A percentile compares a stretch with the other conserved stretches of the same genome.
Conservation (phyloP, 2,888 invertebrate genomes). For the Euplagia quadripunctaria region DNA sequence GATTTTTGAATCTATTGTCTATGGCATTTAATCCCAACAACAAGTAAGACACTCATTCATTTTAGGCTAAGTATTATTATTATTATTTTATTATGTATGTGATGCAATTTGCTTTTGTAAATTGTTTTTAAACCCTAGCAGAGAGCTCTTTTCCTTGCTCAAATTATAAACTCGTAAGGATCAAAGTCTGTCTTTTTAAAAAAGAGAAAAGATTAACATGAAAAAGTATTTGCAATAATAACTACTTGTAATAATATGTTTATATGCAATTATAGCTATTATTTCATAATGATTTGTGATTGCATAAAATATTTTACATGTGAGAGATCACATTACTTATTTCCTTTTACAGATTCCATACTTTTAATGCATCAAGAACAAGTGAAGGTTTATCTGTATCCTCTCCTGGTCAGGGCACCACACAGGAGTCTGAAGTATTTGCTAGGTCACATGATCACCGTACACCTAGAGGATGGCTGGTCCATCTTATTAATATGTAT, state of each 20-base stretch:
- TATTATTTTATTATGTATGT: background rate
- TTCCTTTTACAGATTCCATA: conserved; percentile 90
- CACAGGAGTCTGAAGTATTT: conserved; percentile 83
- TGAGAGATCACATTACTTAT: background rate
- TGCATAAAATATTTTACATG: too few species aligned
- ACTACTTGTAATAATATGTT: too few species aligned
- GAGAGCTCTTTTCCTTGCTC: background rate
- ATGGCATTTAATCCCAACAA: conserved; percentile 98
- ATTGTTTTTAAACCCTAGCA: background rate
- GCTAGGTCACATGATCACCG: conserved; percentile 93
- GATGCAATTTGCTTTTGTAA: background rate
- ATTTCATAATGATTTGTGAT: too few species aligned
- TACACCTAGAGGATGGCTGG: conserved; percentile 97
- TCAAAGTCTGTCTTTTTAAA: background rate
- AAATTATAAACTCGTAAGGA: background rate
- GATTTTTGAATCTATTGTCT: conserved; percentile 95
- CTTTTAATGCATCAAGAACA: conserved; percentile 92
- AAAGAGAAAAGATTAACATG: too few species aligned
- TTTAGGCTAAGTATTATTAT: background rate
- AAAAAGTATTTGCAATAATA: too few species aligned
- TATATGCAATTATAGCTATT: too few species aligned
- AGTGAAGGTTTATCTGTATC: conserved; percentile 88
- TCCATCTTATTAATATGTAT: conserved; percentile 96
- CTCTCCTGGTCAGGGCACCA: conserved; percentile 85
- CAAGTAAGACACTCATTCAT: conserved; percentile 89